These are phyloP conservation scores for Drosophila parvula DNA, from an alignment of 1,140 invertebrate species.

Conservation along the genomic window DNA sequence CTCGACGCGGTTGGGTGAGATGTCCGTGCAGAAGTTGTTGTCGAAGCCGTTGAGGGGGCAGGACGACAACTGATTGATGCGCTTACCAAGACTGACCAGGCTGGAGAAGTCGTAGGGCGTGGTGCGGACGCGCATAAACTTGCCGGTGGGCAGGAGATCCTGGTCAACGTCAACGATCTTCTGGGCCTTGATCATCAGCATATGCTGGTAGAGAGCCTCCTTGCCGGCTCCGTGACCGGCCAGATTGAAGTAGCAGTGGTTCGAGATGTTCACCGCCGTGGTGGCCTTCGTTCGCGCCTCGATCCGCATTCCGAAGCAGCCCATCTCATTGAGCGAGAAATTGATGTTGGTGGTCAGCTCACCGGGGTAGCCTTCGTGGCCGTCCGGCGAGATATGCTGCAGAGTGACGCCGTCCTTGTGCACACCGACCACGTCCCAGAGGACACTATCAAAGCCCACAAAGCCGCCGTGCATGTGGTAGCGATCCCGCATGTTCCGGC, in stretches of 20 bases:
- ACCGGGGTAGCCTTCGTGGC: constrained; percentile 95
- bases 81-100: constrained; percentile 85
- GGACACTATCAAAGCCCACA: constrained; percentile 93
- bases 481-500: constrained; percentile 88
- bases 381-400: constrained; percentile 89
- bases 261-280: constrained; percentile 94
- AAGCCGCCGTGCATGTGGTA: constrained; percentile 94
- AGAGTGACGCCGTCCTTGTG: constrained; percentile 85
- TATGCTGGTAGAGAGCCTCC: constrained; percentile 89
- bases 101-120: constrained; percentile 89
- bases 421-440: constrained; percentile 85
- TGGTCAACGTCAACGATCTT: constrained; percentile 89
- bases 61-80: constrained; percentile 75
- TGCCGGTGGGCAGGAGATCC: constrained; percentile 91
- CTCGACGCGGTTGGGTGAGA: constrained; percentile 58
- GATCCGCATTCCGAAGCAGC: constrained; percentile 90
- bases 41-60: constrained; percentile 87
- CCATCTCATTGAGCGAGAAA: constrained; percentile 89
- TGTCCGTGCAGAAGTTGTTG: constrained; percentile 89
- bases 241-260: constrained; percentile 97
- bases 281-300: constrained; percentile 89
- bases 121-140: constrained; percentile 87
- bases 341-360: constrained; percentile 88
- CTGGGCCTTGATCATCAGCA: constrained; percentile 90
- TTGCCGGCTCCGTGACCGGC: constrained; percentile 88